A percentile compares a stretch with the other conserved stretches of the same genome.
Conservation (phyloP, 1,140 invertebrate genomes). For the Scylla paramamosain region DNA sequence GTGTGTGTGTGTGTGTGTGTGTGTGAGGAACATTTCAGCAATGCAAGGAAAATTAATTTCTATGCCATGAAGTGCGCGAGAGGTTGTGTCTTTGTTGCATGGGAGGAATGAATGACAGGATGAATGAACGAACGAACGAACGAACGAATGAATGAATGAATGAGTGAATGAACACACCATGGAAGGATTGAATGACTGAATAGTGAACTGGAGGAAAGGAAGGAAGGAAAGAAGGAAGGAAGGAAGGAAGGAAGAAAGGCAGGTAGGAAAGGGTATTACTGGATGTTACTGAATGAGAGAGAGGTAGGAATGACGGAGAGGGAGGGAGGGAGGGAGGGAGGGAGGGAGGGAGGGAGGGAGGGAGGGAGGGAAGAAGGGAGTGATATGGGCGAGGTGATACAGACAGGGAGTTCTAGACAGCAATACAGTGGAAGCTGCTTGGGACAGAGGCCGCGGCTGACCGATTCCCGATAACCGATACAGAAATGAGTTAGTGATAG, state of each 20-base stretch:
- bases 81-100: not conserved
- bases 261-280: too few species aligned
- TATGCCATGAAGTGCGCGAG: not conserved
- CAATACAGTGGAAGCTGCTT: not conserved
- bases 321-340: not conserved
- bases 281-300: not conserved
- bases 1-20: slow-evolving; percentile 49
- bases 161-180: not conserved
- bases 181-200: not conserved
- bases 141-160: not conserved
- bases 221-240: not conserved
- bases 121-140: not conserved
- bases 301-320: not conserved
- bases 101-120: too few species aligned
- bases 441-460: slow-evolving; percentile 32
- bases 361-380: not conserved
- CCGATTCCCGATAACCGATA: slow-evolving; percentile 64
- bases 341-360: too few species aligned
- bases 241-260: not conserved
- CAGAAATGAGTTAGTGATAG: slow-evolving; percentile 56
- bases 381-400: not conserved
- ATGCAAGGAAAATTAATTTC: not conserved
- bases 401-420: not conserved
- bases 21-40: not conserved
- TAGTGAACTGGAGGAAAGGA: not conserved